Conservation (phyloP, 1,140 invertebrate species). For the Brachionus calyciflorus region DNA sequence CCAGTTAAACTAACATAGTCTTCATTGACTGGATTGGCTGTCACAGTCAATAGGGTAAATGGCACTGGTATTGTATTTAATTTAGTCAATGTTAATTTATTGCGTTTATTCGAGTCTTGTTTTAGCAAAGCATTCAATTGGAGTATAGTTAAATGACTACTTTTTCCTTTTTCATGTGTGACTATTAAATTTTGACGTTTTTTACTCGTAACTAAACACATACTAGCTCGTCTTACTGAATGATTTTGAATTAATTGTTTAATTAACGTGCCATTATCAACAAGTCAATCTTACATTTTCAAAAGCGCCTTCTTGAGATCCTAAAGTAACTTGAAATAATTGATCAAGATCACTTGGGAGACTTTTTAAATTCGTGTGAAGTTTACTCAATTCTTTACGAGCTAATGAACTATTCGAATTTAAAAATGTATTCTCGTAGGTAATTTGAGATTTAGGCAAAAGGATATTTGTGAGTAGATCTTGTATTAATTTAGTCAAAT, state of each 20-base stretch:
- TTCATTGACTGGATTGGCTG: conserved; percentile 87
- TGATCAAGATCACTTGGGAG: not conserved
- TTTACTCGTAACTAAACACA: conserved; percentile 87
- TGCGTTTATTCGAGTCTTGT: conserved; percentile 63
- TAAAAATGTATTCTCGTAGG: not conserved
- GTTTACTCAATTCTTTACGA: not conserved
- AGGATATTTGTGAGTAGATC: not conserved
- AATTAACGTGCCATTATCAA: conserved; percentile 89
- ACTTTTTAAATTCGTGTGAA: not conserved
- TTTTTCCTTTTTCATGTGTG: conserved; percentile 80
- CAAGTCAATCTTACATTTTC: conserved; percentile 96
- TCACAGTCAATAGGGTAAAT: conserved; percentile 86
- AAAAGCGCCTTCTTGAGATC: conserved; percentile 96
- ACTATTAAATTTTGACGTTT: conserved; percentile 81
- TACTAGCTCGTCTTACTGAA: conserved; percentile 84
- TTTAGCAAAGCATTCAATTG: conserved; percentile 86
- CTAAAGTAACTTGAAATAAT: conserved; percentile 65
- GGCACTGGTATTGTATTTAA: conserved; percentile 75
- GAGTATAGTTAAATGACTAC: conserved; percentile 74
- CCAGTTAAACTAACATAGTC: conserved; percentile 91
- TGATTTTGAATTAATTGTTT: conserved; percentile 85
- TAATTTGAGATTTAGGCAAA: not conserved
- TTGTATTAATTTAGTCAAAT: not conserved
- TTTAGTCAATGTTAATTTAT: conserved; percentile 41
- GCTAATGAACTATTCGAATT: not conserved